phyloP scores from a whole-genome alignment of 2,797 vertebrate species.

The Menidia menidia region DNA sequence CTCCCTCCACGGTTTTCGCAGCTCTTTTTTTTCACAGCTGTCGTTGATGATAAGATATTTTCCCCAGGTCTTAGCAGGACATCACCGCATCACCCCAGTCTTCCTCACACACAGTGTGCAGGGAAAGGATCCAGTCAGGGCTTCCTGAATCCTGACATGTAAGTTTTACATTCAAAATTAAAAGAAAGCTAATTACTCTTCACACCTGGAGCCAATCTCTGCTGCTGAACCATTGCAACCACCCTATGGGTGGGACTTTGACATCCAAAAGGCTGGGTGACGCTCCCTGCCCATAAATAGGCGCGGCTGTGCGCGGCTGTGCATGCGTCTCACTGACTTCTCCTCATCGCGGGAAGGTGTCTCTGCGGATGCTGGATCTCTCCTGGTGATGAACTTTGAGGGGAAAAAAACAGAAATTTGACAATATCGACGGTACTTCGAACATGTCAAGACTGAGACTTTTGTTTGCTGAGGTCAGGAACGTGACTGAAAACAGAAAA shows the following conservation, averaged over 20 bases:
- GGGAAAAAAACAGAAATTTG: not conserved
- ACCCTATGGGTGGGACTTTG: slow-evolving; percentile 60
- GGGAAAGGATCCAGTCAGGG: not conserved
- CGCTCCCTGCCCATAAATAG: slow-evolving; percentile 50
- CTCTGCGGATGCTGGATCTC: not conserved
- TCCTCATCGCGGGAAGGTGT: not conserved
- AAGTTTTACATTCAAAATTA: not conserved
- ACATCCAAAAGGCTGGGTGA: slow-evolving; percentile 36
- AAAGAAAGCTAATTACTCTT: not conserved
- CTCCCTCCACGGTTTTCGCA: slow-evolving; percentile 3
- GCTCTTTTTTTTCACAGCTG: not conserved
- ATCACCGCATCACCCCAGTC: not conserved
- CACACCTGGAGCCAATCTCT: slow-evolving; percentile 1
- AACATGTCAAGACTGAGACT: not conserved
- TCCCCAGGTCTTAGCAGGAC: not conserved
- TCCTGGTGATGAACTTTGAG: not conserved
- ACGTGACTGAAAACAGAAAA: slow-evolving; percentile 35
- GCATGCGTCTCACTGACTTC: slow-evolving; percentile 12
- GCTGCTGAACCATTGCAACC: slow-evolving; percentile 3
- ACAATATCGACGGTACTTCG: not conserved
- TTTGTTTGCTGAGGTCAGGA: not conserved
- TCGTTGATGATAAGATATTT: slow-evolving; percentile 23
- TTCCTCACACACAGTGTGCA: not conserved
- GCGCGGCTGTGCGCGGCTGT: not conserved
- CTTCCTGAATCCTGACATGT: not conserved